Conservation (phyloP, 2,888 invertebrate genomes). For the Athripsodes cinereus region DNA sequence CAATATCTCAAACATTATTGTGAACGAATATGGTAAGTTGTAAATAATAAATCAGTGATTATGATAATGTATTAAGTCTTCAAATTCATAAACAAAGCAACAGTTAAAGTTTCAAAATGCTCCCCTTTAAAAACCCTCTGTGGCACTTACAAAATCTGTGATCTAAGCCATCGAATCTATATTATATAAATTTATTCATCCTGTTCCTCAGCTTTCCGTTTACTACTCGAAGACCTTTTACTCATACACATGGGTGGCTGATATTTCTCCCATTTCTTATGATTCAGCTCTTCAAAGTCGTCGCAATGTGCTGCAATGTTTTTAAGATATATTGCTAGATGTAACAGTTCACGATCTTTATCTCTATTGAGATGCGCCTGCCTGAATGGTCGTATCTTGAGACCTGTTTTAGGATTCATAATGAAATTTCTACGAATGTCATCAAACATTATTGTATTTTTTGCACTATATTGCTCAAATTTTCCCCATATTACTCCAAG, state of each 20-base stretch:
- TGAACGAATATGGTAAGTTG: too few relatives aligned
- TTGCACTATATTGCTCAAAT: conserved; percentile 77
- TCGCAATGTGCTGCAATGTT: conserved; percentile 74
- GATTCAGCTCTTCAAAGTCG: conserved; percentile 80
- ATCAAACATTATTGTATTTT: conserved; percentile 98
- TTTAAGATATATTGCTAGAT: conserved; percentile 73
- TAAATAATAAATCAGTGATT: too few relatives aligned
- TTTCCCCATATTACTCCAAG: conserved; percentile 96
- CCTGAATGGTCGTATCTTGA: conserved; percentile 84
- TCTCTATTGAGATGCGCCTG: conserved; percentile 85
- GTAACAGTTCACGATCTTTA: conserved; percentile 76
- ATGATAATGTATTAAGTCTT: too few relatives aligned
- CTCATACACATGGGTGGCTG: conserved; percentile 44
- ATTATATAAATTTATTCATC: neutral
- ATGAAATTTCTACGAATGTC: conserved; percentile 93
- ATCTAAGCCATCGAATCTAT: too few relatives aligned
- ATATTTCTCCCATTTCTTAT: conserved; percentile 87
- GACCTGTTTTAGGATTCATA: conserved; percentile 93
- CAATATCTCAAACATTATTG: too few relatives aligned
- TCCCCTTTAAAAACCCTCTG: too few relatives aligned
- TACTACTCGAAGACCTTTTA: conserved; percentile 32
- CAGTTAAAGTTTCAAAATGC: too few relatives aligned
- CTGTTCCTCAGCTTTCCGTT: conserved; percentile 45
- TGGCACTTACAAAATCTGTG: too few relatives aligned
- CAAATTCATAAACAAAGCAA: too few relatives aligned